phyloP scores from a whole-genome alignment of 2,113 vertebrate species.

The Gadus chalcogrammus region DNA sequence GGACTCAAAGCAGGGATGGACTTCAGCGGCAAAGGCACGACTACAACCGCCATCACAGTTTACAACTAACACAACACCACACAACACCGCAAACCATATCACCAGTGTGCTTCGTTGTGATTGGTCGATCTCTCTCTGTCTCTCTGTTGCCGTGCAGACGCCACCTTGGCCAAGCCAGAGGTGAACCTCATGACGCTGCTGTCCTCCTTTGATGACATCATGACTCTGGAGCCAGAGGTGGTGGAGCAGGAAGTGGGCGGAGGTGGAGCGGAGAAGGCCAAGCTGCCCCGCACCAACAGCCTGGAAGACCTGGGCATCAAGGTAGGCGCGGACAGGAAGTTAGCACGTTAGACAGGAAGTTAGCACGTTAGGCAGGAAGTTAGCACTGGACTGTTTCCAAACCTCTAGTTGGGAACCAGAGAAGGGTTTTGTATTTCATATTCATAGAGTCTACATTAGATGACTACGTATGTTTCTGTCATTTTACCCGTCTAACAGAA shows the following conservation, averaged over 20 bases:
- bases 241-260: conserved; percentile 58
- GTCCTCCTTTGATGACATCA: conserved; percentile 73
- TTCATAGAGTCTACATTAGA: too few species aligned
- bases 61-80: too few species aligned
- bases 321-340: conserved; percentile 45
- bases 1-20: conserved; percentile 83
- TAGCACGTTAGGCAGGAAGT: too few species aligned
- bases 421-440: too few species aligned
- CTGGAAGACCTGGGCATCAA: conserved; percentile 85
- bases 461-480: too few species aligned
- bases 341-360: too few species aligned
- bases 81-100: too few species aligned
- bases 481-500: too few species aligned
- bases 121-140: neutral
- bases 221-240: conserved; percentile 56
- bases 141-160: conserved; percentile 46
- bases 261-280: conserved; percentile 20
- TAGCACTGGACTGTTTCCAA: too few species aligned
- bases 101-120: too few species aligned
- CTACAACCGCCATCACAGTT: too few species aligned
- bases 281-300: conserved; percentile 79
- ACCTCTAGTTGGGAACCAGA: too few species aligned
- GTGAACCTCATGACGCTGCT: conserved; percentile 81
- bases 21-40: conserved; percentile 77
- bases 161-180: conserved; percentile 57